Conservation (phyloP, 1,140 invertebrate genomes). For the Drosophila sp. region DNA sequence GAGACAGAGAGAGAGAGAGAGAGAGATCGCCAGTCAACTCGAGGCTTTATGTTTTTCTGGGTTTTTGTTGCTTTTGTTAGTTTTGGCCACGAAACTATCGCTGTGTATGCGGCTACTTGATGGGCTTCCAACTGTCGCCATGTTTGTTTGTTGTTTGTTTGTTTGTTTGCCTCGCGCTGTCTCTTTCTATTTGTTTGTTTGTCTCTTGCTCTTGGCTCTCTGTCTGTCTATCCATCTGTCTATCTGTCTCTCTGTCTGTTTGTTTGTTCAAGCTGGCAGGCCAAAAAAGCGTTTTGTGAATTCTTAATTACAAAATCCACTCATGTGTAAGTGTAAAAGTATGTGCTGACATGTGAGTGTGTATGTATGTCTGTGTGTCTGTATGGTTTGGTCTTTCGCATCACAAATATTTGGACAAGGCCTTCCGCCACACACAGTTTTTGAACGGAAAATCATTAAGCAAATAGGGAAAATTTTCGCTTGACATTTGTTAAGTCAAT, state of each 20-base stretch:
- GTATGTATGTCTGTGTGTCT: neutral
- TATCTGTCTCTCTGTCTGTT: neutral
- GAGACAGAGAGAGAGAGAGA: neutral
- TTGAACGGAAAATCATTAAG: slow-evolving; percentile 40
- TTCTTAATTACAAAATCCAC: slow-evolving; percentile 71
- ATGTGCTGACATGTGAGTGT: slow-evolving; percentile 17
- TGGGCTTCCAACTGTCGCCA: slow-evolving; percentile 41
- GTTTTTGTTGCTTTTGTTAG: slow-evolving; percentile 1
- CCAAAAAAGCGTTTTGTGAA: slow-evolving; percentile 61
- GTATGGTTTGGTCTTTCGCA: slow-evolving; percentile 6
- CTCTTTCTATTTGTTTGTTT: slow-evolving; percentile 16
- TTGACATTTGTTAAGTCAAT: slow-evolving; percentile 11
- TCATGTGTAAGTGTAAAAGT: slow-evolving; percentile 43
- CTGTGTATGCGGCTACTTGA: slow-evolving; percentile 38
- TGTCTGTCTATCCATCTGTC: neutral
- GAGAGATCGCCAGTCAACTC: neutral
- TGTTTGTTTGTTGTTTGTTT: slow-evolving; percentile 47
- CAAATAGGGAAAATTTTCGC: slow-evolving; percentile 21
- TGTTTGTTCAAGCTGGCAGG: slow-evolving; percentile 33
- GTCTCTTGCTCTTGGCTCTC: neutral
- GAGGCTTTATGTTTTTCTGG: neutral
- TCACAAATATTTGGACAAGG: slow-evolving; percentile 9
- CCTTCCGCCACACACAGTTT: slow-evolving; percentile 6
- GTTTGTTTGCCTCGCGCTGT: neutral
- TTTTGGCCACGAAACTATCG: slow-evolving; percentile 45